These are phyloP conservation scores for Chalcosyrphus nemorum DNA, from an alignment of 2,888 invertebrate species.

Conservation along the genomic window DNA sequence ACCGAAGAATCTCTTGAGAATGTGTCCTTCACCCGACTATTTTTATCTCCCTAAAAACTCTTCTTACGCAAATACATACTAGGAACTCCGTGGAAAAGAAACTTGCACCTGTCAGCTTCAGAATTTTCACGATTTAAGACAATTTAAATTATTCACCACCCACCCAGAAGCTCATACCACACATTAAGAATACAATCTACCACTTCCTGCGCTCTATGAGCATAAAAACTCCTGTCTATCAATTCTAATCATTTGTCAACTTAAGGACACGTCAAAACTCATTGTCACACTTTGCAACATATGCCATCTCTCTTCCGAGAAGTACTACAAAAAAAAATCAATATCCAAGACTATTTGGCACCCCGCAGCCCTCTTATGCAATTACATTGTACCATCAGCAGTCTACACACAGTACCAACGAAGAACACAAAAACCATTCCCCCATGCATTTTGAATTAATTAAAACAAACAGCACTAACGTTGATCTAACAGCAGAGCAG, in stretches of 20 bases:
- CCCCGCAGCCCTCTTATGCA: slow-evolving; percentile 46
- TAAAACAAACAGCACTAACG: slow-evolving; percentile 70
- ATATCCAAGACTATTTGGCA: slow-evolving; percentile 19
- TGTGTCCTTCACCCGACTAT: no score
- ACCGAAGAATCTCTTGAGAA: no score
- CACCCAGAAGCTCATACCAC: neutral
- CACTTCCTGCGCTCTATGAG: neutral
- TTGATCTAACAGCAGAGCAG: slow-evolving; percentile 47
- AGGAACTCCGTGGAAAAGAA: neutral
- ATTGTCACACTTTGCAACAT: slow-evolving; percentile 62
- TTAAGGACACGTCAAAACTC: slow-evolving; percentile 63
- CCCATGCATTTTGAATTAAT: slow-evolving; percentile 72
- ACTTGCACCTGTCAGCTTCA: slow-evolving; percentile 3
- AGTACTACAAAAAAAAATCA: slow-evolving; percentile 38
- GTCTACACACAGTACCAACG: neutral
- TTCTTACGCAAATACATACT: neutral
- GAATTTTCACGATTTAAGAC: slow-evolving; percentile 6
- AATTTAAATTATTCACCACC: slow-evolving; percentile 47
- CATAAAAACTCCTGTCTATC: slow-evolving; percentile 61
- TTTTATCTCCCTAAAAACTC: no score
- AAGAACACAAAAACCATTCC: slow-evolving; percentile 46
- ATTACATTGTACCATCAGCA: slow-evolving; percentile 50
- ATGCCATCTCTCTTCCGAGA: slow-evolving; percentile 31
- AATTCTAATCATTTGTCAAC: slow-evolving; percentile 69
- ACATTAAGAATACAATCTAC: neutral